Percentiles rank a stretch among this genome's conserved stretches.
Evolutionary conservation across 2,797 vertebrate genomes (phyloP).

Genomic region (Schizopygopsis pylzovi): DNA sequence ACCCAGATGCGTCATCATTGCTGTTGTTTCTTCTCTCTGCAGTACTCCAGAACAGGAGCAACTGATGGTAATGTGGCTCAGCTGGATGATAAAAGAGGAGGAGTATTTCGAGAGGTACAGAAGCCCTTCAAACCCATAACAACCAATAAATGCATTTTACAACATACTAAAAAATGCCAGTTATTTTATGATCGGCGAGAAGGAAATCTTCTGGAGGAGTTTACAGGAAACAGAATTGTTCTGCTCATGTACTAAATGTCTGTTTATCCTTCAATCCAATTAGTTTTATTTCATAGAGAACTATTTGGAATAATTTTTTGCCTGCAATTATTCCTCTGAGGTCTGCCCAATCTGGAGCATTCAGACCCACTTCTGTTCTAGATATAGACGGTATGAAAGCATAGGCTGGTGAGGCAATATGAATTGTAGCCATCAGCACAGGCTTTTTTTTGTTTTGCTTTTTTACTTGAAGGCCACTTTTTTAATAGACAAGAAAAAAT

Average conservation of each 20-base stretch:
- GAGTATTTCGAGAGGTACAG: slow-evolving; percentile 97
- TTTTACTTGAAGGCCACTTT: background rate
- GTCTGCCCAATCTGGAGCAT: background rate
- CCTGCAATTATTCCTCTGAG: background rate
- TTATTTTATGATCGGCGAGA: slow-evolving; percentile 6
- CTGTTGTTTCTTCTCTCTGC: slow-evolving; percentile 23
- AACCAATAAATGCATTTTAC: slow-evolving; percentile 35
- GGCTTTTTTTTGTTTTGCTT: background rate
- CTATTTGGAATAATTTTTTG: background rate
- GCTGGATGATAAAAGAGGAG: slow-evolving; percentile 99
- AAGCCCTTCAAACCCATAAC: slow-evolving; percentile 36
- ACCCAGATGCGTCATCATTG: background rate
- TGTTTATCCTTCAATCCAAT: slow-evolving; percentile 25
- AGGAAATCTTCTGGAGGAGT: background rate
- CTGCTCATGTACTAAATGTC: background rate
- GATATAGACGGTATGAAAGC: background rate
- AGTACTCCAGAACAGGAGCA: slow-evolving; percentile 98
- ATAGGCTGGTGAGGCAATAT: background rate
- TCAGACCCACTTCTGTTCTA: slow-evolving; percentile 10
- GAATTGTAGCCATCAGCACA: background rate
- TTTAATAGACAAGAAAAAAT: background rate
- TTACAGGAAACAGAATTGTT: background rate
- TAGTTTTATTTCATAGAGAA: background rate
- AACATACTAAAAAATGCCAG: background rate
- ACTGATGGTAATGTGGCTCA: slow-evolving; percentile 98